Base-by-base conservation (phyloP, 2,888 invertebrate species). In the Listrodromus nycthemerus region DNA sequence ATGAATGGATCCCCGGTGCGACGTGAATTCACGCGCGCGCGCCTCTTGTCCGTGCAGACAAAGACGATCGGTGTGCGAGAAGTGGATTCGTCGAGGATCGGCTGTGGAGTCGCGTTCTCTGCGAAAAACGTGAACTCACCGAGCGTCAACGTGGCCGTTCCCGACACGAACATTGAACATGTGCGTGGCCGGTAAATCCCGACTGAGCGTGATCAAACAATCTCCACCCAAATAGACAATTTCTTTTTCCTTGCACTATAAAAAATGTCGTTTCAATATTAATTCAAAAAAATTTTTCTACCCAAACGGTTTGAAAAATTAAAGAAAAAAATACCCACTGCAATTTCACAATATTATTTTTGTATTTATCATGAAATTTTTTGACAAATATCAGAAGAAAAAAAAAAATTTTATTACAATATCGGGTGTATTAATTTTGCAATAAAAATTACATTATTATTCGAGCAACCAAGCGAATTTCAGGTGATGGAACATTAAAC, bases 1-100 rank as follows among this genome's bases (percentile, higher is more conserved):
- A 84, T 89, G 89, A 89, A 89, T 89, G 89, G 87, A 87, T 80
- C 69, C 79, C 52, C 37, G 78, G 73, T 80, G 82, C 70, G 71
- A 58, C 41, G 27, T 69, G 33, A 45, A 63, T 45, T 30, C 70
- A 45, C 50, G 61, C 45, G 21, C 45, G 21, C 66, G 45, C 67
- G 30, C 30, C 16, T 10, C 24, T 1, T 41, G 41, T 24, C 66
- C 24, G 21, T 21, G n/a, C 4, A 27, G 30, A 30, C 13, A 10
- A 10, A n/a, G 66, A 21, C 41, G 37, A 21, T 66, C 41, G 66
- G 66, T 45, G 16, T 37, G 19, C 6, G 37, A 52, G 37, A 13
- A 16, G 41, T 41, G 4, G 41, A 71, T 55, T 71, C 21, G 70
- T 71, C 70, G 37, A 21, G 16, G 24, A 37, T 16, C 70, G 55